These are phyloP conservation scores for Ophiothrix spiculata DNA, from an alignment of 35 echinoderm and acorn worm species.

Conservation along the genomic window DNA sequence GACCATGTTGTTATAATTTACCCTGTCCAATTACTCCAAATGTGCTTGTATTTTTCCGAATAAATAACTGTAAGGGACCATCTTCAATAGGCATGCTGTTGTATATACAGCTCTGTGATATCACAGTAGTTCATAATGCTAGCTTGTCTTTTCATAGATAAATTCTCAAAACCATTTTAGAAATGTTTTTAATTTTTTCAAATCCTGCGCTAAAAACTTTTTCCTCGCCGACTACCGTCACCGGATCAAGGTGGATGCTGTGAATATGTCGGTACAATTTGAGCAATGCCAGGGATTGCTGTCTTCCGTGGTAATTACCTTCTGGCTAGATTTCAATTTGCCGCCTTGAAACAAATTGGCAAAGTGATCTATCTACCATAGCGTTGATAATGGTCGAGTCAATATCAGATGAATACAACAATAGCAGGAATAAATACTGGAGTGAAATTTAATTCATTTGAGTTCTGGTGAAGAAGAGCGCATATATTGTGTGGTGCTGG, in stretches of 20 bases:
- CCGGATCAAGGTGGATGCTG: background rate
- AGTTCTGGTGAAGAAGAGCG: background rate
- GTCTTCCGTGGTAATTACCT: background rate
- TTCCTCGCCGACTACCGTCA: background rate
- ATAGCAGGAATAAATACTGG: background rate
- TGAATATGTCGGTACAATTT: background rate
- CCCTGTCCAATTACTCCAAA: background rate
- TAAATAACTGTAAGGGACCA: conserved; percentile 7
- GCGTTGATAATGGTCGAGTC: background rate
- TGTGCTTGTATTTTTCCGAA: conserved; percentile 13
- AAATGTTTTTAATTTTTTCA: too few species aligned
- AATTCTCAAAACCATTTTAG: too few species aligned
- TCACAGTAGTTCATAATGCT: too few species aligned
- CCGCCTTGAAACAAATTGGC: background rate
- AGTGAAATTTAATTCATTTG: background rate
- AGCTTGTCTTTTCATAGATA: too few species aligned
- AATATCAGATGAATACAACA: background rate
- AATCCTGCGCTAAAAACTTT: too few species aligned
- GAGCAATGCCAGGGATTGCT: too few species aligned
- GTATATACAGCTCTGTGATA: too few species aligned
- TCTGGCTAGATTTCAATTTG: background rate
- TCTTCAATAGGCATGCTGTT: too few species aligned
- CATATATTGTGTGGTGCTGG: background rate
- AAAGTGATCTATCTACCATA: background rate
- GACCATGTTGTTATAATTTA: background rate